phyloP scores from a whole-genome alignment of 2,888 invertebrate genomes.

The Drosophila rubida region DNA sequence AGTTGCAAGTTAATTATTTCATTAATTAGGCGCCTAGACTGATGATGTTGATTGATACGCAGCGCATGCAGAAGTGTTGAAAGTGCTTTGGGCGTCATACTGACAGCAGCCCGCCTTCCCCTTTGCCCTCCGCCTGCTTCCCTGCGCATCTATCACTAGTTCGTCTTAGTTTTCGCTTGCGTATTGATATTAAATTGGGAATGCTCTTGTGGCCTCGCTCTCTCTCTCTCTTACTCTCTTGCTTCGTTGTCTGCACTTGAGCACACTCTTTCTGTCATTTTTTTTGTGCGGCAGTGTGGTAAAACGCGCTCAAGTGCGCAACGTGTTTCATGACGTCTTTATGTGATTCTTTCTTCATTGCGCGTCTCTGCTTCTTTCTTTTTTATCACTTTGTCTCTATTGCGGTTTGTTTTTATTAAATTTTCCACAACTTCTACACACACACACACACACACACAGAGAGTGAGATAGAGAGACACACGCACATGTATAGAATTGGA shows the following conservation, averaged over 20 bases:
- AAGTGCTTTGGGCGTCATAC: conserved; percentile 25
- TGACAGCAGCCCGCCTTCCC: background rate
- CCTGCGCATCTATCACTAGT: background rate
- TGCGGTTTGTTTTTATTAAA: conserved; percentile 73
- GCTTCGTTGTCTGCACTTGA: conserved; percentile 15
- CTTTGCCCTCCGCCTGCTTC: background rate
- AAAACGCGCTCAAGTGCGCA: conserved; percentile 59
- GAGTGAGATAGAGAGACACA: too few species aligned
- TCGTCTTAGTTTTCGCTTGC: background rate
- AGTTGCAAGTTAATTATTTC: conserved; percentile 78
- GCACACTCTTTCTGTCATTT: background rate
- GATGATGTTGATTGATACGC: conserved; percentile 75
- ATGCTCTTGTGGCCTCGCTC: background rate
- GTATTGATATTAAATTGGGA: conserved; percentile 28
- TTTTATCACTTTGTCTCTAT: conserved; percentile 52
- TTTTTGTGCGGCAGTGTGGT: conserved; percentile 16
- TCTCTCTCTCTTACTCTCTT: background rate
- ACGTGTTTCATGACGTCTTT: conserved; percentile 68
- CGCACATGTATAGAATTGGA: conserved; percentile 31
- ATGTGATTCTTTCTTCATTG: conserved; percentile 40
- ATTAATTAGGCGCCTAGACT: conserved; percentile 69
- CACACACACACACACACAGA: conserved; percentile 16
- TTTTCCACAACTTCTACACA: conserved; percentile 30
- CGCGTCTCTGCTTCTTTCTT: conserved; percentile 6
- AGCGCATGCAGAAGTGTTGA: conserved; percentile 48